phyloP scores from a whole-genome alignment of 2,888 invertebrate species.

The Scaptodrosophila latifasciaeformis region DNA sequence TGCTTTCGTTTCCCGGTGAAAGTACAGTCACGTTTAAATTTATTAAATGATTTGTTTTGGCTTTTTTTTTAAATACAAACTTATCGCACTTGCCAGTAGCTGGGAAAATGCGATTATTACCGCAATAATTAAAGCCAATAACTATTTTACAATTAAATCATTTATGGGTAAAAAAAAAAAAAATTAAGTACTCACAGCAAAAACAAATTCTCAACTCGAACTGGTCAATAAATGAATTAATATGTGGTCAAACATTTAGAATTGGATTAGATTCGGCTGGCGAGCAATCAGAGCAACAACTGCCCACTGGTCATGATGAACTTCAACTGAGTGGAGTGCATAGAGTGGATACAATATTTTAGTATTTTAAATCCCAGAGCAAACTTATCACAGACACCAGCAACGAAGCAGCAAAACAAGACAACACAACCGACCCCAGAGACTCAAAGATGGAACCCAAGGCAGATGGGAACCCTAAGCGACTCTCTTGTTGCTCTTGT shows the following conservation, averaged over 20 bases:
- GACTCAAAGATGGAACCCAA: conserved; percentile 2
- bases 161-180: too few species aligned
- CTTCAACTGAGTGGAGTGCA: conserved; percentile 17
- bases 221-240: conserved; percentile 25
- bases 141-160: conserved; percentile 38
- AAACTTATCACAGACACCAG: not conserved
- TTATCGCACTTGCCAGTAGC: conserved; percentile 16
- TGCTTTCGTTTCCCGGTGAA: too few species aligned
- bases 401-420: not conserved
- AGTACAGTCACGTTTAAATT: too few species aligned
- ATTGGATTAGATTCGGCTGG: too few species aligned
- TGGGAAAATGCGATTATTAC: too few species aligned
- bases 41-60: too few species aligned
- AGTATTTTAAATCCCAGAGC: too few species aligned
- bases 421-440: conserved; percentile 2
- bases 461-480: too few species aligned
- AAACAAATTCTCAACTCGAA: not conserved
- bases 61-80: not conserved
- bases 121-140: conserved; percentile 26
- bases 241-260: conserved; percentile 17
- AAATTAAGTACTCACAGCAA: not conserved
- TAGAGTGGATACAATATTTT: too few species aligned
- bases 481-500: too few species aligned
- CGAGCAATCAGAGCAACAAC: not conserved
- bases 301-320: conserved; percentile 18